phyloP scores from a whole-genome alignment of 2,113 vertebrate species.

The Polypterus senegalus region DNA sequence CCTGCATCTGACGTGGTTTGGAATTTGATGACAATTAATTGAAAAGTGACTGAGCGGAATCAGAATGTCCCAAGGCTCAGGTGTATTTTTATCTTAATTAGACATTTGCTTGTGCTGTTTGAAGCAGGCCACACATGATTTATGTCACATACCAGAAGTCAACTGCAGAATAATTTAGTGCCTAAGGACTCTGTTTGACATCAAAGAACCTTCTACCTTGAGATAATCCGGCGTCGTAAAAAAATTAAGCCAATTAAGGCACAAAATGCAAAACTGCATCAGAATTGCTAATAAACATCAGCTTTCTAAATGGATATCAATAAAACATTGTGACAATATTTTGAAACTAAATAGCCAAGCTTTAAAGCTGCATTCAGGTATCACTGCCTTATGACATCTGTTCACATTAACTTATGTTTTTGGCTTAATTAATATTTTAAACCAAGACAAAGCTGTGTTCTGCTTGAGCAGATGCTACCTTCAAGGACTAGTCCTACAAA shows the following conservation, averaged over 20 bases:
- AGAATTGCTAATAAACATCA: neutral
- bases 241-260: neutral
- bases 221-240: too few relatives aligned
- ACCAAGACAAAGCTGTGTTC: constrained; percentile 4
- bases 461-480: constrained; percentile 5
- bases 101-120: constrained; percentile 13
- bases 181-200: constrained; percentile 4
- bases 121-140: constrained; percentile 18
- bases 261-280: neutral
- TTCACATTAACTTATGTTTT: neutral
- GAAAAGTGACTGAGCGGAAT: constrained; percentile 9
- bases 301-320: neutral
- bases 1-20: constrained; percentile 11
- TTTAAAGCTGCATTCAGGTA: neutral
- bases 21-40: constrained; percentile 12
- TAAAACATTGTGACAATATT: neutral
- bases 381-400: constrained; percentile 4
- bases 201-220: constrained; percentile 9
- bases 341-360: neutral
- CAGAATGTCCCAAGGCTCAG: constrained; percentile 12
- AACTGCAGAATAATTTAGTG: constrained; percentile 13
- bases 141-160: constrained; percentile 11
- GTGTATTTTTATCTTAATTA: constrained; percentile 26
- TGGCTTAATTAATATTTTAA: constrained; percentile 5
- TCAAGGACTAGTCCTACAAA: neutral